Percentiles rank a stretch among this genome's conserved stretches.
phyloP scores from a whole-genome alignment of 2,888 invertebrate genomes.

The Nasonia oneida region DNA sequence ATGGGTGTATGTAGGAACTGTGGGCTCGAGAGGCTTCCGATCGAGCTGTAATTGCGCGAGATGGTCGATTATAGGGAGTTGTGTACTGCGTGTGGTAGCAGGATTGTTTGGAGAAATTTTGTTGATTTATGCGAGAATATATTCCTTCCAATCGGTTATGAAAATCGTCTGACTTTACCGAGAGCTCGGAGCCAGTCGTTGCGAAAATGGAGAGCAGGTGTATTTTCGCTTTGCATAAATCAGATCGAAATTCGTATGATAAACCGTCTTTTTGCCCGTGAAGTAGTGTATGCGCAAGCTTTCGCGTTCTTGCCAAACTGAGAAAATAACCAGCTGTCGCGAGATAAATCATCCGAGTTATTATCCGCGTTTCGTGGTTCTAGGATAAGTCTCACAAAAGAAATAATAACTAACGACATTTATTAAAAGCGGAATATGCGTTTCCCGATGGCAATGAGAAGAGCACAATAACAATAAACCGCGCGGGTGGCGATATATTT shows the following conservation, averaged over 20 bases:
- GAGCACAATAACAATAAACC: not conserved
- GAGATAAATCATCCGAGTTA: not conserved
- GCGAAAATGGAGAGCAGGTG: not conserved
- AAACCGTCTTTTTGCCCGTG: not conserved
- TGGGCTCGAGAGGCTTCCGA: no score
- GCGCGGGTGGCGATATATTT: not conserved
- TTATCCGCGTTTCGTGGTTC: not conserved
- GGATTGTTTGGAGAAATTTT: no score
- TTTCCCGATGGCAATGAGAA: not conserved
- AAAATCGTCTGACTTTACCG: not conserved
- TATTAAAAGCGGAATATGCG: not conserved
- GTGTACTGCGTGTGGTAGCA: no score
- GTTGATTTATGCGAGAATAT: not conserved
- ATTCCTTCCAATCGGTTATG: not conserved
- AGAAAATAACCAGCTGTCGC: not conserved
- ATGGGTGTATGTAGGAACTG: not conserved
- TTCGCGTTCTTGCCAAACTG: not conserved
- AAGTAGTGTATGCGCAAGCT: not conserved
- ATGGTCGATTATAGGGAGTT: no score
- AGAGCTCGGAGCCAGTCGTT: not conserved
- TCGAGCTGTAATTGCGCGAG: no score
- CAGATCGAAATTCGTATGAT: not conserved
- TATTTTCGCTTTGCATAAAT: conserved; percentile 14
- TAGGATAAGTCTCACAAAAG: not conserved
- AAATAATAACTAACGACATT: not conserved